Evolutionary conservation across 2,113 vertebrate genomes (phyloP).

Genomic region (Tonatia bakeri): DNA sequence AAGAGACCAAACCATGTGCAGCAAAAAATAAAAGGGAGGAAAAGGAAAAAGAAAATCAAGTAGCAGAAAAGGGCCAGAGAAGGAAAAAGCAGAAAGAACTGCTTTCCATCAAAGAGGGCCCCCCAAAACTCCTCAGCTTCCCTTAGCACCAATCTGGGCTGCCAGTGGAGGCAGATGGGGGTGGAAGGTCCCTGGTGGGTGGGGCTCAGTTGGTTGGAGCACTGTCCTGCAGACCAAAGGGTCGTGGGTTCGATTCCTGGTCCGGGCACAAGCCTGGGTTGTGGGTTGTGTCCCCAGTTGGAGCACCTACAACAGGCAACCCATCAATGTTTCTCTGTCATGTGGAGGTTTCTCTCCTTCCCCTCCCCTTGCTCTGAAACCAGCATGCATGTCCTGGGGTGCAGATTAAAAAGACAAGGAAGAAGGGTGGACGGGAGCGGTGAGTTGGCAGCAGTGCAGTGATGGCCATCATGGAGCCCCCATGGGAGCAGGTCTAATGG

Average conservation of each 20-base stretch:
- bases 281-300: no score
- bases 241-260: no score
- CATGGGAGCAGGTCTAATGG: fast-evolving
- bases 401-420: no score
- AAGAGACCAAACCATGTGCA: neutral
- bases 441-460: fast-evolving
- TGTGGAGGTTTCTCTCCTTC: no score
- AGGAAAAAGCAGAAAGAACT: neutral
- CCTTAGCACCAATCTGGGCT: neutral
- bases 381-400: no score
- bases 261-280: no score
- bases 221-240: no score
- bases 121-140: neutral
- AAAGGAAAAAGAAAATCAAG: neutral
- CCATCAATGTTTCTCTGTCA: no score
- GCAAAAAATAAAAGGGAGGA: neutral
- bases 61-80: neutral
- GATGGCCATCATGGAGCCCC: neutral
- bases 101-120: neutral
- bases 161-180: neutral
- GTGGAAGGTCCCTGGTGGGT: neutral
- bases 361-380: no score
- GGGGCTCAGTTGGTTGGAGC: no score
- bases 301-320: no score
- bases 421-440: no score